A percentile compares a stretch with the other conserved stretches of the same genome.
Conservation (phyloP, 2,797 vertebrate genomes). For the Sphaeramia orbicularis region DNA sequence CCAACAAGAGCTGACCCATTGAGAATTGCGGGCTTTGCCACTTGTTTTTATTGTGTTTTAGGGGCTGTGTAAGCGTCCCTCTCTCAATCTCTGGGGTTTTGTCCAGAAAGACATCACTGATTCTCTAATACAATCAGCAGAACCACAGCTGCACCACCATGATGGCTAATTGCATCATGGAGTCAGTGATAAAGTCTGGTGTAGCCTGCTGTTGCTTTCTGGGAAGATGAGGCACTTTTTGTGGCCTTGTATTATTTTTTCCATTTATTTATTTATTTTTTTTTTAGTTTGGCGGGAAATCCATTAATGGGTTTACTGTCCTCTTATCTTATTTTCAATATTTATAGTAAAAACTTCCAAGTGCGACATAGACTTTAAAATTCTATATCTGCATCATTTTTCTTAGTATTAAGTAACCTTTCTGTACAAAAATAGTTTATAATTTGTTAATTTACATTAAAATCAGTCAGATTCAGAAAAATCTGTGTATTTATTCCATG, state of each 20-base stretch:
- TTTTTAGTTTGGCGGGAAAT: constrained; percentile 62
- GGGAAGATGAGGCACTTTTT: constrained; percentile 69
- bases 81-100: constrained; percentile 69
- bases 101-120: constrained; percentile 73
- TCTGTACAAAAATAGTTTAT: too few species aligned
- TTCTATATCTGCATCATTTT: too few species aligned
- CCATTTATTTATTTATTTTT: constrained; percentile 35
- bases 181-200: constrained; percentile 80
- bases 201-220: constrained; percentile 76
- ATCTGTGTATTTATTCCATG: too few species aligned
- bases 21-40: constrained; percentile 50
- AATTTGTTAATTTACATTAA: too few species aligned
- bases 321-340: neutral
- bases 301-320: constrained; percentile 58
- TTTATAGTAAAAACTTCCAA: constrained; percentile 24
- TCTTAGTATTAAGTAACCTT: too few species aligned
- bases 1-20: constrained; percentile 37
- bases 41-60: constrained; percentile 66
- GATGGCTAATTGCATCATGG: constrained; percentile 80
- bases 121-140: constrained; percentile 78
- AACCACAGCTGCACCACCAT: constrained; percentile 78
- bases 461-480: too few species aligned
- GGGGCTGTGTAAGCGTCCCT: constrained; percentile 47
- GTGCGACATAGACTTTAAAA: too few species aligned
- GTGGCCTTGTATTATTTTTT: constrained; percentile 52